A percentile compares a stretch with the other conserved stretches of the same genome.
These are phyloP conservation scores for Cochlearius cochlearius DNA, from an alignment of 2,113 vertebrate species.

Conservation along the genomic window DNA sequence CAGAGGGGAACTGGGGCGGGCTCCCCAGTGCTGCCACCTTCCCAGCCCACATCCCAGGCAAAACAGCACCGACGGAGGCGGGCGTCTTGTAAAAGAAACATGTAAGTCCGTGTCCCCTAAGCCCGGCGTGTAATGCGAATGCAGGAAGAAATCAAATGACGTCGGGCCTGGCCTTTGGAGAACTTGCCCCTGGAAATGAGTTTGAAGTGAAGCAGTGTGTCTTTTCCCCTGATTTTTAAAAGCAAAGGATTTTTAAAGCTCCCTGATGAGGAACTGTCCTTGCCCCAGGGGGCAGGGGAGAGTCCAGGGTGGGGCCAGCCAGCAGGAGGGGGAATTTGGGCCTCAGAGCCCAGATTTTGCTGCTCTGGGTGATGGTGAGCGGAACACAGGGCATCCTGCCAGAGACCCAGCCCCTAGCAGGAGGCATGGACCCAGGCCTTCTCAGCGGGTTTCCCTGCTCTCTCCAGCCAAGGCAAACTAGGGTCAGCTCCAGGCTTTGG, in stretches of 20 bases:
- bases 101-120: neutral
- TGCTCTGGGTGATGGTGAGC: neutral
- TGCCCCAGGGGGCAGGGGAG: neutral
- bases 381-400: rapidly evolving
- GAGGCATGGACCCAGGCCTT: neutral
- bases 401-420: neutral
- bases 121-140: rapidly evolving
- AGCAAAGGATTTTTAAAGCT: neutral
- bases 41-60: neutral
- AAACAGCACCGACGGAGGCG: rapidly evolving
- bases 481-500: neutral
- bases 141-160: neutral
- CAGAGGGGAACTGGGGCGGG: neutral
- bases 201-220: neutral
- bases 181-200: neutral
- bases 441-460: neutral
- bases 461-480: neutral
- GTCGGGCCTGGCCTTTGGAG: neutral
- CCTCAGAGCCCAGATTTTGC: neutral
- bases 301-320: neutral
- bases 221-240: neutral
- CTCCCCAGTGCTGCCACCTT: neutral
- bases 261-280: neutral
- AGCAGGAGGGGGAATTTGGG: rapidly evolving
- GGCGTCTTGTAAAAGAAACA: neutral